Evolutionary conservation across 2,113 vertebrate genomes (phyloP), one percentile per base, ranked within the genome.

Genomic region (Acinonyx jubatus): DNA sequence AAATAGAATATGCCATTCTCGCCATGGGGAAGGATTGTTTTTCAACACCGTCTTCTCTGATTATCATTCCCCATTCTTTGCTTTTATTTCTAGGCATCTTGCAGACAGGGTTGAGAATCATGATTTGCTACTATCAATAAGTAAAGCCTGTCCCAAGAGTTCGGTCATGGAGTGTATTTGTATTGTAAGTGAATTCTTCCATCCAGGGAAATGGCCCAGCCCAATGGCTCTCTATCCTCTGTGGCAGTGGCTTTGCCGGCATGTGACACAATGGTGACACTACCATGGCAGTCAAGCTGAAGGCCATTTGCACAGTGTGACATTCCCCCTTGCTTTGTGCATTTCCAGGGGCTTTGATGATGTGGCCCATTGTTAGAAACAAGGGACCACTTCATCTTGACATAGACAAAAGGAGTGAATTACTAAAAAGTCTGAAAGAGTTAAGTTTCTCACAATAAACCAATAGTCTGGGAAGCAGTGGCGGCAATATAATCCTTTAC

Each of bases 371-470:
- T 97, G 97, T 98, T 78, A 29, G 65, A 84, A 96, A 98, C 96
- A 98, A 98, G 94, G 89, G 92, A 85, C 80, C 81, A 85, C 94
- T 98, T 98, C 91, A 97, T 98, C 91, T 29, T 81, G 94, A 81
- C 88, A 25, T 21, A 87, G 84, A 97, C 94, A 97, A 94, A 97
- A 92, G 45, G 45, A 25, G 52, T 41, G 69, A 94, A 80, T 96
- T 86, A 68, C 87, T 97, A 66, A 97, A 91, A 92, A 88, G 96
- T 91, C 91, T 27, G 83, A 97, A 85, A 88, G 88, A 94, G 97
- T 96, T 95, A 97, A 94, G 94, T 95, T 98, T 98, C 97, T 96
- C 98, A 97, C 74, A 89, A 94, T 97, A 92, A 97, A 96, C 45
- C 78, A 93, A 88, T 36, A 80, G 74, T 71, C 94, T 92, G 90